Base-by-base conservation (phyloP, 1,140 invertebrate genomes). In the Mylabris phalerata region DNA sequence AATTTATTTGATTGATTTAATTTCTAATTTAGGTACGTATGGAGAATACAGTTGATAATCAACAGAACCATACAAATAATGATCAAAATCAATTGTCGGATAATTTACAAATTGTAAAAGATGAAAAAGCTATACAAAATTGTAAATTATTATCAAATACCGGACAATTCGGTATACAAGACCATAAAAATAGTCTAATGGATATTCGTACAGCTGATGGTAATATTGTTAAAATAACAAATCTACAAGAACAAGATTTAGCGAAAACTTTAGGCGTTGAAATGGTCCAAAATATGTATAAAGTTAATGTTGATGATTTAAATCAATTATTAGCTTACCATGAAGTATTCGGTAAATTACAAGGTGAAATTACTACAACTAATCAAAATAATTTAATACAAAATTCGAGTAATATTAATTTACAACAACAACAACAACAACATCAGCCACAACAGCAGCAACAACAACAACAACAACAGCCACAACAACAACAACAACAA, bases 271-370 rank as follows among this genome's bases (percentile, higher is more conserved):
- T 88, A 19, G 80, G 80, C n/a, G 79, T 81, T 43, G 81, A 82
- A 68, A 80, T 82, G 76, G 79, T 82, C 19, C 86, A 88, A 69
- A 87, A 84, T 67, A 89, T 90, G 84, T 89, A 88, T 72, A 89
- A 72, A 62, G 87, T 90, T 1, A 90, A 90, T 71, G 87, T 89
- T 3, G 89, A 91, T 68, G 89, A 91, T 63, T 79, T 91, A 19
- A 90, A 88, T 57, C 88, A 90, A 64, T 73, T 91, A 43, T 74
- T 91, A 40, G 87, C 88, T n/a, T 90, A 90, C 74, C 89, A 91
- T 69, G 89, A 90, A 74, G 88, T 91, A 10, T 90, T 91, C 73
- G 89, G 88, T n/a, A 91, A 91, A 73, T 75, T 90, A 10, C 87
- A 88, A 59, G 78, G 75, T 59, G 80, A 81, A 65, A 78, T 80